Base-by-base conservation (phyloP, 2,888 invertebrate genomes). In the Philaethria dido region DNA sequence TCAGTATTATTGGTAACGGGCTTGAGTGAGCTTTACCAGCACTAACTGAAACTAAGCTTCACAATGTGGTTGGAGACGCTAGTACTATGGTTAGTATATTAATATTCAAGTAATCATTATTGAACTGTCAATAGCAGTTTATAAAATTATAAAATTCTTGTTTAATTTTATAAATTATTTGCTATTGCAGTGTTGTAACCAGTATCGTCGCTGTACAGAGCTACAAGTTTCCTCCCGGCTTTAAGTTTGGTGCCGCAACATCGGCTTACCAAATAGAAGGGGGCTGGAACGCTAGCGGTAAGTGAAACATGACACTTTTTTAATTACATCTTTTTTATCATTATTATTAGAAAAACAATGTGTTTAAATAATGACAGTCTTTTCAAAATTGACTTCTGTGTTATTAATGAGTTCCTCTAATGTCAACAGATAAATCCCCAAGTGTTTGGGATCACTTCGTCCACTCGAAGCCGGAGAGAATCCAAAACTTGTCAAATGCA, bases 211-310 rank as follows among this genome's bases (percentile, higher is more conserved):
- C 50, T 25, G 25, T 14, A n/a, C 50, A 25, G 25, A n/a, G 22
- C 22, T 36, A 55, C 14, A 39, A 33, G 8, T 84, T 88, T 68
- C 87, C 88, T 0, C 62, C 77, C 0, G 76, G 72, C 1, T 88
- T 91, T 73, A 75, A 80, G 67, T 84, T 89, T 59, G 88, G 88
- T 2, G 78, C 81, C 0, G 84, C 86, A 3, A 82, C 87, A 0
- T 80, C 88, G 0, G 55, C 88, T 2, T 88, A 88, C 71, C 89
- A 90, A 71, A 72, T 88, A 0, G 90, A 90, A 78, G 90, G 90
- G 0, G 86, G 76, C n/a, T 89, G 89, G 90, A 86, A 90, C 75
- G 78, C 75, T 44, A 80, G 80, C 61, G 88, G 90, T 89, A 74
- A 78, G 75, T 52, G 9, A 36, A 36, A 36, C 33, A 4, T 29